Evolutionary conservation across 2,888 invertebrate species (phyloP).

Genomic region (Caenorhabditis doughertyi): DNA sequence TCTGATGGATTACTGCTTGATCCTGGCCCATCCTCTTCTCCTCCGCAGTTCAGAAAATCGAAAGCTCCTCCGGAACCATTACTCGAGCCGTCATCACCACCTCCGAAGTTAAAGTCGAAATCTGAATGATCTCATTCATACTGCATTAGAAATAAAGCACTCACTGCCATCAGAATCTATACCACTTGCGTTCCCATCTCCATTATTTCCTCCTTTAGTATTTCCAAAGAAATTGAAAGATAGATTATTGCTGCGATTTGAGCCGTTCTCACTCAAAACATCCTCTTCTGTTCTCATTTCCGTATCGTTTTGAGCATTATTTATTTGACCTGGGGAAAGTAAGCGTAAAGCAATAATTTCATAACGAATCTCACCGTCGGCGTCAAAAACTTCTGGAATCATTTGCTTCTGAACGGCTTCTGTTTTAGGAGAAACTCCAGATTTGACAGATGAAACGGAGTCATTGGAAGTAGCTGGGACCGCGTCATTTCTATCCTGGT

Average conservation of each 20-base stretch:
- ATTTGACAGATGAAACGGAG: not conserved
- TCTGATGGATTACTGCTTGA: constrained; percentile 15
- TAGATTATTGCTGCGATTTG: constrained; percentile 31
- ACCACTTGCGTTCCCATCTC: constrained; percentile 1
- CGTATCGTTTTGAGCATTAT: not conserved
- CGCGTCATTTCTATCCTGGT: not conserved
- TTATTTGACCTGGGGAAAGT: not conserved
- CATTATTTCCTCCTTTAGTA: not conserved
- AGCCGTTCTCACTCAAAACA: constrained; percentile 26
- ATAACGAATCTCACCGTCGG: not conserved
- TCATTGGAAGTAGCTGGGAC: not conserved
- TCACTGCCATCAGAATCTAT: constrained; percentile 36
- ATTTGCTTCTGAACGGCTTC: not conserved
- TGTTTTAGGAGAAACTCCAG: not conserved
- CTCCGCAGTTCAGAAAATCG: constrained; percentile 38
- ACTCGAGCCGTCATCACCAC: constrained; percentile 28
- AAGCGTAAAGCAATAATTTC: not conserved
- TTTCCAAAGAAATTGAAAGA: constrained; percentile 52
- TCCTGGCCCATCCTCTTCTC: not conserved
- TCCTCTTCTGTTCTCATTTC: constrained; percentile 19
- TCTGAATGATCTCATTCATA: too few species aligned
- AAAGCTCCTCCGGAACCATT: constrained; percentile 36
- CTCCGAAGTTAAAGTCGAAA: constrained; percentile 47
- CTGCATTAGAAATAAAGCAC: not conserved
- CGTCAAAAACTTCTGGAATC: not conserved